Evolutionary conservation across 2,113 vertebrate genomes (phyloP).

Genomic region (Percopsis transmontana): DNA sequence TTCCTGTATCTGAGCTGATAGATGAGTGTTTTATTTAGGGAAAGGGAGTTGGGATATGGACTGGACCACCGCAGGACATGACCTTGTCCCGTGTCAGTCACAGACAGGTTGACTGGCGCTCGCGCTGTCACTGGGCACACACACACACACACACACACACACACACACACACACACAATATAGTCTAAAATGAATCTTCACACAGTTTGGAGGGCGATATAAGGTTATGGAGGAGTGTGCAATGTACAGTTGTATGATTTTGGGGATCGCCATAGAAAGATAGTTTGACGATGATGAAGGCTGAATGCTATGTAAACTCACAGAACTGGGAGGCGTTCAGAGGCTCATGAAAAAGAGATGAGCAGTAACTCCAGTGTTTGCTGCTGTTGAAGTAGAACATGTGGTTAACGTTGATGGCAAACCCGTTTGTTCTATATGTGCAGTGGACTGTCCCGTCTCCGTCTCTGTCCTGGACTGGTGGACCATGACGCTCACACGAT

Average conservation of each 20-base stretch:
- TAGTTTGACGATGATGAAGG: background rate
- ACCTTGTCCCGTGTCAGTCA: constrained; percentile 1
- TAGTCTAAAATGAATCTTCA: constrained; percentile 1
- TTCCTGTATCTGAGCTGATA: constrained; percentile 73
- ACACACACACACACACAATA: background rate
- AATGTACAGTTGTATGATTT: too few relatives aligned
- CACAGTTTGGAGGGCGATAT: too few relatives aligned
- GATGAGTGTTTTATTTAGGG: constrained; percentile 47
- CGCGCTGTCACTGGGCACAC: constrained; percentile 60
- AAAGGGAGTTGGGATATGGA: constrained; percentile 62
- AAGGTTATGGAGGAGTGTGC: too few relatives aligned
- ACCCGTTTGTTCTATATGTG: background rate
- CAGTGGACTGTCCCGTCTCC: constrained; percentile 42
- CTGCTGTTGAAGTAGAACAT: constrained; percentile 52
- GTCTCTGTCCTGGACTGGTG: background rate
- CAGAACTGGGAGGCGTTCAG: constrained; percentile 47
- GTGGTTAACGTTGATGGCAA: constrained; percentile 2
- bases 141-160: constrained; percentile 4
- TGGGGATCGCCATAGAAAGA: too few relatives aligned
- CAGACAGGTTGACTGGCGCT: constrained; percentile 46
- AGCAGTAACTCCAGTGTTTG: background rate
- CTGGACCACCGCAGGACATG: constrained; percentile 65
- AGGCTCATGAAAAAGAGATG: background rate
- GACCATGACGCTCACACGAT: constrained; percentile 24
- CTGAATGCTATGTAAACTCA: constrained; percentile 40